Evolutionary conservation across 2,888 invertebrate genomes (phyloP).

Genomic region (Mesorhabditis spiculigera): DNA sequence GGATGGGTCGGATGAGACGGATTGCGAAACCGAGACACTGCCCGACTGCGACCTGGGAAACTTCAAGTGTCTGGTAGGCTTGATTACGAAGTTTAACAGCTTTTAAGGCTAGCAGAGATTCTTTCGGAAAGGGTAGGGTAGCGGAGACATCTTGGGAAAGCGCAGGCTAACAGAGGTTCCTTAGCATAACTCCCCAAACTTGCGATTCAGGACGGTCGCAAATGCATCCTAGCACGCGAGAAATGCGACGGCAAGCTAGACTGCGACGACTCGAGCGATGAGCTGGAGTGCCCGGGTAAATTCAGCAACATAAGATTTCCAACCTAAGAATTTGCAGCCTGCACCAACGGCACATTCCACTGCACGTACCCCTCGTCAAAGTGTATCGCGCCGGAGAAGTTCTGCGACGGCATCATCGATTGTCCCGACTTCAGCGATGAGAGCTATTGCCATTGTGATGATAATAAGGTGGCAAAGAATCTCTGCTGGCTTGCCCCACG

Average conservation of each 20-base stretch:
- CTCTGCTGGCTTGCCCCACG: too few relatives aligned
- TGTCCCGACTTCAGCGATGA: constrained; percentile 39
- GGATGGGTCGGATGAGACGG: constrained; percentile 70
- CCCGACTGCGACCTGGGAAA: constrained; percentile 6
- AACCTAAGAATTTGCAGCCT: constrained; percentile 7
- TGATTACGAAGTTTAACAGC: not conserved
- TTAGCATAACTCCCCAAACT: not conserved
- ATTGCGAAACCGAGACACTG: constrained; percentile 59
- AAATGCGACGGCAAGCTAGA: constrained; percentile 66
- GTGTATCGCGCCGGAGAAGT: constrained; percentile 15
- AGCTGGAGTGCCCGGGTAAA: constrained; percentile 61
- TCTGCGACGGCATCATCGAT: constrained; percentile 37
- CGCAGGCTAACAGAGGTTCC: too few relatives aligned
- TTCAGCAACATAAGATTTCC: not conserved
- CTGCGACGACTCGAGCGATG: constrained; percentile 68
- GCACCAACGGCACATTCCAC: constrained; percentile 16
- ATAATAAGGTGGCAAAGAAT: too few relatives aligned
- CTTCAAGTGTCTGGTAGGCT: constrained; percentile 10
- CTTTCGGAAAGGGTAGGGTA: too few relatives aligned
- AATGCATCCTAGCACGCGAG: constrained; percentile 9
- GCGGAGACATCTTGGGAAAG: too few relatives aligned
- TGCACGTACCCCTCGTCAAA: constrained; percentile 15
- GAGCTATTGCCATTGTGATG: constrained; percentile 10
- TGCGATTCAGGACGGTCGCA: constrained; percentile 9
- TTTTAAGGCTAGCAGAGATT: too few relatives aligned